Conservation (phyloP, 23 tunicate species). For the Oikopleura dioica region DNA sequence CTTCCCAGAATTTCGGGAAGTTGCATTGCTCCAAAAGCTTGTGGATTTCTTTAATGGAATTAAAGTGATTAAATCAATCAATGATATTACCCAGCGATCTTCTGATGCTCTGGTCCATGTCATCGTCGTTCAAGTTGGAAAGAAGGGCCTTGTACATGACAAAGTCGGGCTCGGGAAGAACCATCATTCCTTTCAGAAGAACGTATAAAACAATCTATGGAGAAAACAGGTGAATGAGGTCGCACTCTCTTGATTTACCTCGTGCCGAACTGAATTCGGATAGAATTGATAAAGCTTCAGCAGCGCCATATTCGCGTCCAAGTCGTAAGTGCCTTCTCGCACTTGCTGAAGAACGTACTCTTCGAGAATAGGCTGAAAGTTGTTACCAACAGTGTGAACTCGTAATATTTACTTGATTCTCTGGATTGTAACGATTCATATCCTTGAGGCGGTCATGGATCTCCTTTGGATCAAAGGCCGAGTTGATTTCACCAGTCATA, state of each 20-base stretch:
- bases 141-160: background rate
- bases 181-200: background rate
- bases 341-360: background rate
- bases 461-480: background rate
- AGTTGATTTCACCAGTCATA: background rate
- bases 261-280: background rate
- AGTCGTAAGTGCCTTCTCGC: background rate
- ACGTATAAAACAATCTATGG: background rate
- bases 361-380: background rate
- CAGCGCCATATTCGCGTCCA: background rate
- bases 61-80: too few relatives aligned
- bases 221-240: too few relatives aligned
- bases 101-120: background rate
- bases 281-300: background rate
- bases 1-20: slow-evolving; percentile 1
- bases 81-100: background rate
- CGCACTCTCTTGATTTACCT: background rate
- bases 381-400: background rate
- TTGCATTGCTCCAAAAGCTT: slow-evolving; percentile 10
- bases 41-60: background rate
- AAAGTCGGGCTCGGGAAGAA: background rate
- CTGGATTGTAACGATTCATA: background rate
- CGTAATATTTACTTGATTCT: background rate
- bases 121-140: background rate
- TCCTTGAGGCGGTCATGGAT: background rate